Conservation (phyloP, 1,140 invertebrate species). For the Phocides pigmalion region DNA sequence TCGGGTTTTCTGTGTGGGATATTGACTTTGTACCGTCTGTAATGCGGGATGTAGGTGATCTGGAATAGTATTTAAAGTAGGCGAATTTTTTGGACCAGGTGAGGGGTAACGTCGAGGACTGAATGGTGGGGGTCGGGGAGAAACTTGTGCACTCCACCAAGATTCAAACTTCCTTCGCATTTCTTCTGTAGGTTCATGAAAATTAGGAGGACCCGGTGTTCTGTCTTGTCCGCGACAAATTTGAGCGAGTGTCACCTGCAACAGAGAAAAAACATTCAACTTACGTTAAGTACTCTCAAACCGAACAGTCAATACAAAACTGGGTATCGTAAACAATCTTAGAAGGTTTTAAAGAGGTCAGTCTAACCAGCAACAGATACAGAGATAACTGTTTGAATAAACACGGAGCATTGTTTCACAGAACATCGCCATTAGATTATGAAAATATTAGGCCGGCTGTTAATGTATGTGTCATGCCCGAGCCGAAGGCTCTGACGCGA, state of each 20-base stretch:
- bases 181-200: slow-evolving; percentile 89
- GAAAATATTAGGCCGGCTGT: slow-evolving; percentile 82
- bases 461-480: slow-evolving; percentile 82
- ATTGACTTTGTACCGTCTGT: slow-evolving; percentile 89
- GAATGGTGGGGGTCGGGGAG: slow-evolving; percentile 85
- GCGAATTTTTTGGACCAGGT: slow-evolving; percentile 81
- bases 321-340: slow-evolving; percentile 71
- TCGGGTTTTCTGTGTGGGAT: slow-evolving; percentile 93
- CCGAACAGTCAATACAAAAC: slow-evolving; percentile 50
- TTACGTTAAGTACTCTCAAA: slow-evolving; percentile 43
- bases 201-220: slow-evolving; percentile 79
- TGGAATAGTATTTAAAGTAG: slow-evolving; percentile 71
- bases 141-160: slow-evolving; percentile 88
- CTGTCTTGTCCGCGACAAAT: slow-evolving; percentile 88
- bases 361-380: slow-evolving; percentile 78
- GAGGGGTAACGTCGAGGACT: slow-evolving; percentile 84
- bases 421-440: slow-evolving; percentile 83
- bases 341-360: slow-evolving; percentile 78
- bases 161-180: slow-evolving; percentile 90
- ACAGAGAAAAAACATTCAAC: slow-evolving; percentile 60
- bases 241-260: slow-evolving; percentile 90
- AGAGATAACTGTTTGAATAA: slow-evolving; percentile 78
- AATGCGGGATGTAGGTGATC: slow-evolving; percentile 87
- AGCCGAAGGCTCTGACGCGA: slow-evolving; percentile 57
- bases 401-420: slow-evolving; percentile 80